Evolutionary conservation across 1,140 invertebrate species (phyloP).

Genomic region (Mizuhopecten yessoensis): DNA sequence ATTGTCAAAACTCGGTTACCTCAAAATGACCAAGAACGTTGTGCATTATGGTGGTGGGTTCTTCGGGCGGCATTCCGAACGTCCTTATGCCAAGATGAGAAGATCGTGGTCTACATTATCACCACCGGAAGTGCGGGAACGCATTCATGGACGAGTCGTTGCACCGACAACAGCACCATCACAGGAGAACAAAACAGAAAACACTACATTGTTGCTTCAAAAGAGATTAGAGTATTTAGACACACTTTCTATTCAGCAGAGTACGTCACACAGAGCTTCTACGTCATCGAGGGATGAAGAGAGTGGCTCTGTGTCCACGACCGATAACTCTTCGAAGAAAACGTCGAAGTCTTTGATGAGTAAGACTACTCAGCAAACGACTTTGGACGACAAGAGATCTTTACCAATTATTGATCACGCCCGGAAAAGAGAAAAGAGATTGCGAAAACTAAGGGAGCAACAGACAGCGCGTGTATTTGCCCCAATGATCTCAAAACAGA

Average conservation of each 20-base stretch:
- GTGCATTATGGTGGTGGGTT: slow-evolving; percentile 62
- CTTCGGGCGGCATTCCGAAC: slow-evolving; percentile 57
- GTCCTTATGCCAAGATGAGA: slow-evolving; percentile 44
- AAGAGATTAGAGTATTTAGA: slow-evolving; percentile 18
- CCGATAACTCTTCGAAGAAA: neutral
- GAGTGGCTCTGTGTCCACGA: neutral
- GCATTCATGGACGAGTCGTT: slow-evolving; percentile 13
- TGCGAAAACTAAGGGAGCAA: slow-evolving; percentile 7
- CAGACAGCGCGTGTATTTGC: neutral
- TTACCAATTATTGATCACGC: neutral
- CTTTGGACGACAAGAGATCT: neutral
- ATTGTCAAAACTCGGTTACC: slow-evolving; percentile 56
- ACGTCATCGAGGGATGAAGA: neutral
- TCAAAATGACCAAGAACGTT: slow-evolving; percentile 58
- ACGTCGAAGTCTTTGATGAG: neutral
- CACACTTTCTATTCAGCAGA: slow-evolving; percentile 1
- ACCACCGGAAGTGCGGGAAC: neutral
- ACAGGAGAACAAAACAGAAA: neutral
- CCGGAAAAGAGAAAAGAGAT: neutral
- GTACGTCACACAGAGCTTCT: neutral
- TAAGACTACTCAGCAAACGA: neutral
- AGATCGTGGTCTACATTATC: slow-evolving; percentile 49
- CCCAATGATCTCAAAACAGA: neutral
- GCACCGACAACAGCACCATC: neutral
- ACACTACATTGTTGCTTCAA: neutral